A percentile compares a stretch with the other conserved stretches of the same genome.
These are phyloP conservation scores for Chelonoidis abingdonii DNA, from an alignment of 2,113 vertebrate species.

Conservation along the genomic window DNA sequence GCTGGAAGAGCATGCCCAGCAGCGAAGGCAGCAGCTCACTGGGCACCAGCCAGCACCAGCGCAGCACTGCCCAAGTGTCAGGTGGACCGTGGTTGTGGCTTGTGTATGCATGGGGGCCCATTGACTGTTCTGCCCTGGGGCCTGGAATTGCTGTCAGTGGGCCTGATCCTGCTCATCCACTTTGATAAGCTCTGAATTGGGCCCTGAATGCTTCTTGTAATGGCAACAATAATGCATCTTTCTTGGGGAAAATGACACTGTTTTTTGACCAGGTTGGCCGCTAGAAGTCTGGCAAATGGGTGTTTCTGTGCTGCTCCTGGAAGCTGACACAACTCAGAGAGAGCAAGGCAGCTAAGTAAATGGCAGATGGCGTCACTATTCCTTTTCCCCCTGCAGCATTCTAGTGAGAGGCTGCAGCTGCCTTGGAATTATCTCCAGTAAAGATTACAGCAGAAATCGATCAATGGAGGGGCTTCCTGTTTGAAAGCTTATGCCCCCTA, in stretches of 20 bases:
- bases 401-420: background rate
- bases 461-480: background rate
- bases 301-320: background rate
- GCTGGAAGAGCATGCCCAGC: no score
- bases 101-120: no score
- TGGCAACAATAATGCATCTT: background rate
- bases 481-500: background rate
- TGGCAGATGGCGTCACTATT: background rate
- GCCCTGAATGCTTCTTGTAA: background rate
- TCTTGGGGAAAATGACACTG: background rate
- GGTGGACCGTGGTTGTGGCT: no score
- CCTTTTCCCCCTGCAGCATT: background rate
- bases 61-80: no score
- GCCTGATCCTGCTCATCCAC: background rate
- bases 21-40: no score
- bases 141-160: no score
- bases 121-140: no score
- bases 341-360: background rate
- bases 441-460: background rate
- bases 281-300: background rate
- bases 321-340: background rate
- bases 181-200: background rate
- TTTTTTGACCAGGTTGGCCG: background rate
- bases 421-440: background rate
- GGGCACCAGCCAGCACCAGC: no score